Base-by-base conservation (phyloP, 92 coral and sea anemone species). In the Zoanthus sansibaricus region DNA sequence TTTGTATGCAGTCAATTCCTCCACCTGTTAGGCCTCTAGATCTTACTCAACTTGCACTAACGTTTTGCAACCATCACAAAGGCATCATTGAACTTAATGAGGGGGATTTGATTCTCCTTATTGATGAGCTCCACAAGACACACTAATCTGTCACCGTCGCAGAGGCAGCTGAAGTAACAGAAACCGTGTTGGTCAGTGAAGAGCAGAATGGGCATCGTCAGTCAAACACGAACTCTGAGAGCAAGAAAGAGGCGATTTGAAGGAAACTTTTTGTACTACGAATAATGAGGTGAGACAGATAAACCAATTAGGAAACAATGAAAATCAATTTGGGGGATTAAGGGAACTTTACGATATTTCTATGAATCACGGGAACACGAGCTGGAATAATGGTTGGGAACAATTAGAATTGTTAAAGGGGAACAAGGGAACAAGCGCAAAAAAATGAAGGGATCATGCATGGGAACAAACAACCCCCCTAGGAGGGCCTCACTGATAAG, bases 161-260 rank as follows among this genome's bases (percentile, higher is more conserved):
- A 86, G 90, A 87, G 55, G 80, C 93, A 87, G 89, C 79, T 75
- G 91, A 88, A 84, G 15, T 68, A 79, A 87, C 90, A 59, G 90
- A 86, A 79, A 75, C 87, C 7, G 86, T 83, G 72, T 25, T 25
- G 25, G 86, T 79, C 82, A 83, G 82, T 68, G 88, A 87, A 89
- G 84, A 58, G 31, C 91, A 87, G 66, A 73, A 30, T 86, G 90
- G 80, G 72, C 46, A 74, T 87, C 88, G 51, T 79, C 90, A 87
- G 86, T 32, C 87, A 82, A 17, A 48, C 78, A 82, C 91, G 91
- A 84, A 88, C 37, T 79, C 17, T 86, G 6, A 91, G 93, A 88
- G 87, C 88, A 82, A n/a, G 93, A 91, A 87, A 87, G 86, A 91
- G 93, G 76, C 91, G 91, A 66, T 82, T 91, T 48, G 78, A 91